phyloP scores from a whole-genome alignment of 2,888 invertebrate genomes.

The Trimorus sp. region DNA sequence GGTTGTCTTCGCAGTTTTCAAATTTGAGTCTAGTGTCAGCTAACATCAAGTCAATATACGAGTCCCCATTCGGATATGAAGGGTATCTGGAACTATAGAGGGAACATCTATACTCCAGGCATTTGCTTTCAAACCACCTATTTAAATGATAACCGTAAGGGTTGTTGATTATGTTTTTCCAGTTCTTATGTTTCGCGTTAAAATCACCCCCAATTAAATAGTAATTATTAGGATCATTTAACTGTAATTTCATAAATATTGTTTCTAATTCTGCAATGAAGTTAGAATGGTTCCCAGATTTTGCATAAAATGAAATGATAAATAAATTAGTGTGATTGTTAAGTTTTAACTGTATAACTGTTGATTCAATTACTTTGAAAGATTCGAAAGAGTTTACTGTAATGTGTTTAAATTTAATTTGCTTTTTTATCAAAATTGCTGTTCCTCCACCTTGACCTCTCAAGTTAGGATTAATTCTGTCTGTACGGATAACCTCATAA shows the following conservation, averaged over 20 bases:
- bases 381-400: too few species aligned
- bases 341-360: neutral
- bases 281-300: neutral
- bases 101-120: conserved; percentile 14
- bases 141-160: conserved; percentile 23
- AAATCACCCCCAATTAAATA: conserved; percentile 57
- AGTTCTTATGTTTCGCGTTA: conserved; percentile 41
- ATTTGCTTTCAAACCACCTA: conserved; percentile 22
- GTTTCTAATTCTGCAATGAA: conserved; percentile 26
- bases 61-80: conserved; percentile 31
- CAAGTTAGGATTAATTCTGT: too few species aligned
- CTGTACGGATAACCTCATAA: too few species aligned
- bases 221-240: conserved; percentile 27
- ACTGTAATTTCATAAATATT: conserved; percentile 33
- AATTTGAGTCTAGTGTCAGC: conserved; percentile 28
- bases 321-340: neutral
- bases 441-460: too few species aligned
- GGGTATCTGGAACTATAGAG: conserved; percentile 5
- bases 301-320: neutral
- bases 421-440: too few species aligned
- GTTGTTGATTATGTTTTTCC: conserved; percentile 28
- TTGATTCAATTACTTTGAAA: neutral
- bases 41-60: conserved; percentile 43
- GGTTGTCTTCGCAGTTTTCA: neutral
- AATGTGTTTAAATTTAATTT: too few species aligned